Conservation (phyloP, 2,797 vertebrate species). For the Harpagifer antarcticus region DNA sequence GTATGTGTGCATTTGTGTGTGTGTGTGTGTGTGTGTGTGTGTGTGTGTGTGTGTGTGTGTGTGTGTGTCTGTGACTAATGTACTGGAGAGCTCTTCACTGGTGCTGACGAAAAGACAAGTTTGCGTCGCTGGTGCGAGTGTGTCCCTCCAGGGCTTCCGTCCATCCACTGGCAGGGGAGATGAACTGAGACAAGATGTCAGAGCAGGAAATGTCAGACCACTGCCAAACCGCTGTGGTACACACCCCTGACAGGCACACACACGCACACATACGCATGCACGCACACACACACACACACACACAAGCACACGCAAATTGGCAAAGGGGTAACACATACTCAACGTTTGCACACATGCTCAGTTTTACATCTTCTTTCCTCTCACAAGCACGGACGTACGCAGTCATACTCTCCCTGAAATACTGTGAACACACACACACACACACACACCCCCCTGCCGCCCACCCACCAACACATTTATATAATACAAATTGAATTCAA, state of each 20-base stretch:
- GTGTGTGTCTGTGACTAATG: conserved; percentile 78
- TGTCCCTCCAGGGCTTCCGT: conserved; percentile 82
- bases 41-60: too few species aligned
- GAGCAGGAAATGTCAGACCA: conserved; percentile 82
- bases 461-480: too few species aligned
- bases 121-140: conserved; percentile 77
- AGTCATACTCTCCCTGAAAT: conserved; percentile 2
- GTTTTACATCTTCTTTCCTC: conserved; percentile 17
- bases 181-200: conserved; percentile 87
- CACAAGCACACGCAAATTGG: conserved; percentile 20
- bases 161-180: conserved; percentile 78
- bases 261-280: conserved; percentile 35
- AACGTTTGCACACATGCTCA: conserved; percentile 21
- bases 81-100: conserved; percentile 77
- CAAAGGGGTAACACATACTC: conserved; percentile 25
- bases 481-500: too few species aligned
- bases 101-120: conserved; percentile 85
- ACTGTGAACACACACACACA: conserved; percentile 14
- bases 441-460: background rate
- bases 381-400: conserved; percentile 12
- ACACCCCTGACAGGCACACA: conserved; percentile 70
- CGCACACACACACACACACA: conserved; percentile 40
- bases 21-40: conserved; percentile 44
- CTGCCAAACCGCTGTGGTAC: conserved; percentile 76
- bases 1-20: conserved; percentile 50